phyloP scores from a whole-genome alignment of 1,140 invertebrate genomes.

The Chionoecetes opilio region DNA sequence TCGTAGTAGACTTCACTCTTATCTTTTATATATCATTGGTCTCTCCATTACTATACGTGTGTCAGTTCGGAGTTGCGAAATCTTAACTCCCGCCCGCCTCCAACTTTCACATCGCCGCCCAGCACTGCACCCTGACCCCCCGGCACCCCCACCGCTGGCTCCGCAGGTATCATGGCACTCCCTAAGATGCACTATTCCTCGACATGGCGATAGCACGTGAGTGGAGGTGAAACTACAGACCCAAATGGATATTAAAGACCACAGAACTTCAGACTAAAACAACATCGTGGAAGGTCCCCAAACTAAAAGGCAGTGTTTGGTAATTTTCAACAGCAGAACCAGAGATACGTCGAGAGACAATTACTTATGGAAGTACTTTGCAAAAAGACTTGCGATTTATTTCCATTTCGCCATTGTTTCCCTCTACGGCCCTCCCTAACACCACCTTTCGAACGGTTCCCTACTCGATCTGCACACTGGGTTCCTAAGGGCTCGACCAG shows the following conservation, averaged over 20 bases:
- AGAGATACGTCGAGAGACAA: not conserved
- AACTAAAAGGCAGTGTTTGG: not conserved
- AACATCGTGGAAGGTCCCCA: not conserved
- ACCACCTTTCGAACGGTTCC: not conserved
- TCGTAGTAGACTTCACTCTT: not conserved
- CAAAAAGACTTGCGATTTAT: not conserved
- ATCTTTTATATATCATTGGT: not conserved
- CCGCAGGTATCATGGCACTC: not conserved
- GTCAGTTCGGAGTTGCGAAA: not conserved
- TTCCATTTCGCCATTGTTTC: not conserved
- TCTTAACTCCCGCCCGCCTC: not conserved
- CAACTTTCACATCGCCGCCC: not conserved
- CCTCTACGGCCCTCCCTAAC: not conserved
- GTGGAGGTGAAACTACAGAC: not conserved
- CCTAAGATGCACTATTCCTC: not conserved
- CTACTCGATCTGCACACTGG: conserved; percentile 3
- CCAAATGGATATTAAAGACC: not conserved
- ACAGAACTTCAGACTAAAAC: not conserved
- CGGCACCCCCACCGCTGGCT: not conserved
- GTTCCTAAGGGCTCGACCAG: not conserved
- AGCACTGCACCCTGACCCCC: not conserved
- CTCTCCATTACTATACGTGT: not conserved
- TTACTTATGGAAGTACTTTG: not conserved
- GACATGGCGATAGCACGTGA: not conserved
- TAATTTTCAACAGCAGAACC: not conserved